phyloP scores from a whole-genome alignment of 92 coral and sea anemone genomes.

The Chrysogorgia sp. region DNA sequence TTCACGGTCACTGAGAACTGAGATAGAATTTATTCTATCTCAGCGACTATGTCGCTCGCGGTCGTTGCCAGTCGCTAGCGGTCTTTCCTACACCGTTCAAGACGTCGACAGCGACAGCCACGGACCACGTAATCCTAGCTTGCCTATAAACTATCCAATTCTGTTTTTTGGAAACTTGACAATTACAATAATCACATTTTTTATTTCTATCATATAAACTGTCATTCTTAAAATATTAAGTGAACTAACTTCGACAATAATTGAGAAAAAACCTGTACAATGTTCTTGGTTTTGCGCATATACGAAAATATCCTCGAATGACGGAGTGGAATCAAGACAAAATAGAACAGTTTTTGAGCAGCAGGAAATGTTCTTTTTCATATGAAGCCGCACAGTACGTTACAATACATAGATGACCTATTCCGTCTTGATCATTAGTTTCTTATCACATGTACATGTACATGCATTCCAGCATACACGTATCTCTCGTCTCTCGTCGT shows the following conservation, averaged over 20 bases:
- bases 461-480: no score
- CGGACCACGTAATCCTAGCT: no score
- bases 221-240: constrained; percentile 29
- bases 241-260: constrained; percentile 20
- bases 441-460: no score
- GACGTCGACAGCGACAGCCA: no score
- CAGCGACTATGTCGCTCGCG: no score
- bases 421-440: no score
- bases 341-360: not conserved
- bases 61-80: no score
- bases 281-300: not conserved
- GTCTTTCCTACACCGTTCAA: no score
- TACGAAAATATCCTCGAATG: not conserved
- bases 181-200: constrained; percentile 28
- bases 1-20: no score
- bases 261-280: constrained; percentile 36
- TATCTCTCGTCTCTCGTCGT: not conserved
- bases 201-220: constrained; percentile 46
- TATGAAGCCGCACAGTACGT: not conserved
- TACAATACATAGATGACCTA: not conserved
- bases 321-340: constrained; percentile 26
- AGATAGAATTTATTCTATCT: no score
- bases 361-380: not conserved
- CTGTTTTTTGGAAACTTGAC: not conserved
- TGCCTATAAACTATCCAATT: no score